Evolutionary conservation across 2,888 invertebrate genomes (phyloP).

Genomic region (Diplolepis rosae): DNA sequence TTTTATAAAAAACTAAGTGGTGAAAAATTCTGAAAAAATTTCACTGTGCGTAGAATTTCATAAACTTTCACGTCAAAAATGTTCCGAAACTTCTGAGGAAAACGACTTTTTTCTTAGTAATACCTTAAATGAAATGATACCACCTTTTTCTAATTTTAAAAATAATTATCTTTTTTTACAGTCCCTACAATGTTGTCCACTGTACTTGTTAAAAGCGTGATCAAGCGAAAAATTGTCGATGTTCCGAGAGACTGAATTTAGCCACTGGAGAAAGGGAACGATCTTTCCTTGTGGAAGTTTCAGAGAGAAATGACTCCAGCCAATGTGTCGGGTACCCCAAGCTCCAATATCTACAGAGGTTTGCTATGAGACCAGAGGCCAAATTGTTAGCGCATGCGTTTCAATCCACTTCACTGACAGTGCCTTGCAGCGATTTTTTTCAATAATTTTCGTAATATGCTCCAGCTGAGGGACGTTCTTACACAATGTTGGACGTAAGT

Average conservation of each 20-base stretch:
- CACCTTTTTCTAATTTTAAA: too few relatives aligned
- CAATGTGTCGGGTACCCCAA: too few relatives aligned
- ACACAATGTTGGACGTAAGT: too few relatives aligned
- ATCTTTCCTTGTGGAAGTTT: background rate
- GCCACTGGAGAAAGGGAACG: background rate
- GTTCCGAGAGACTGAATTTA: constrained; percentile 10
- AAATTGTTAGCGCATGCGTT: constrained; percentile 10
- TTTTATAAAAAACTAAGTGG: too few relatives aligned
- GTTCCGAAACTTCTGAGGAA: too few relatives aligned
- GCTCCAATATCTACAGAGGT: constrained; percentile 7
- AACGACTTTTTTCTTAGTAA: too few relatives aligned
- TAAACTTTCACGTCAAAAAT: too few relatives aligned
- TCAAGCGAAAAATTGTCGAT: constrained; percentile 21
- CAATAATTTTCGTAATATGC: background rate
- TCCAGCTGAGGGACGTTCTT: background rate
- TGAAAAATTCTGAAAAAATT: too few relatives aligned
- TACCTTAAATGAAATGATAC: too few relatives aligned
- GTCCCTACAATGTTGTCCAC: background rate
- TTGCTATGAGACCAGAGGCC: background rate
- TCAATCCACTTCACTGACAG: background rate
- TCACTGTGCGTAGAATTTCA: too few relatives aligned
- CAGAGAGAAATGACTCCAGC: constrained; percentile 16
- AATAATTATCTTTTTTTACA: background rate
- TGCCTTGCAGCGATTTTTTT: constrained; percentile 1
- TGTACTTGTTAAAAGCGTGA: background rate